phyloP scores from a whole-genome alignment of 2,113 vertebrate species.

The Agapornis roseicollis region DNA sequence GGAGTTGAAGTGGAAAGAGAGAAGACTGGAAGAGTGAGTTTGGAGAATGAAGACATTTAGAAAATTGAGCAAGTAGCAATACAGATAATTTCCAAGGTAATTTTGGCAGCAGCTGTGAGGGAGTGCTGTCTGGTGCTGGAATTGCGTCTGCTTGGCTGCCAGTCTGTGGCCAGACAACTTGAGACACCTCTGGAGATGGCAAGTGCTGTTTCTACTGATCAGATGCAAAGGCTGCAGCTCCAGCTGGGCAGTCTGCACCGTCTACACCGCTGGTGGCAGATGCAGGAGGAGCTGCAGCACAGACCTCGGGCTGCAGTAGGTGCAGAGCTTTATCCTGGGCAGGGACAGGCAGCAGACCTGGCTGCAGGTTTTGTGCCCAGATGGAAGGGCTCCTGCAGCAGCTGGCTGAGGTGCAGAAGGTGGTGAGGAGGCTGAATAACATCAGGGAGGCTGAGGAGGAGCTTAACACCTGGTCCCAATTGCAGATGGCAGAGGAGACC shows the following conservation, averaged over 20 bases:
- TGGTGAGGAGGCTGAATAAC: background rate
- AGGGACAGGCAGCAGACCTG: background rate
- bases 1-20: background rate
- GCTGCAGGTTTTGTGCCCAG: fast-evolving
- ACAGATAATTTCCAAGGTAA: conserved; percentile 85
- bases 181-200: background rate
- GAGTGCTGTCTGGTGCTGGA: conserved; percentile 72
- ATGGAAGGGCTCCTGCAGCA: background rate
- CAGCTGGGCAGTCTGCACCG: background rate
- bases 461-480: background rate
- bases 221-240: background rate
- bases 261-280: fast-evolving
- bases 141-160: background rate
- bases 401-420: background rate
- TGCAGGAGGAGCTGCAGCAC: background rate
- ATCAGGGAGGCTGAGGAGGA: background rate
- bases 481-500: background rate
- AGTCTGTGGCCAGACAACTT: background rate
- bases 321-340: too few species aligned
- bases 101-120: conserved; percentile 82
- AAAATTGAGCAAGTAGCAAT: conserved; percentile 82
- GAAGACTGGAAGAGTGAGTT: background rate
- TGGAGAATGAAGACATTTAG: conserved; percentile 33
- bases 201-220: background rate
- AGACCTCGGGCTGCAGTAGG: background rate